These are phyloP conservation scores for Myrmecobius fasciatus DNA, from an alignment of 2,113 vertebrate species.

Conservation along the genomic window DNA sequence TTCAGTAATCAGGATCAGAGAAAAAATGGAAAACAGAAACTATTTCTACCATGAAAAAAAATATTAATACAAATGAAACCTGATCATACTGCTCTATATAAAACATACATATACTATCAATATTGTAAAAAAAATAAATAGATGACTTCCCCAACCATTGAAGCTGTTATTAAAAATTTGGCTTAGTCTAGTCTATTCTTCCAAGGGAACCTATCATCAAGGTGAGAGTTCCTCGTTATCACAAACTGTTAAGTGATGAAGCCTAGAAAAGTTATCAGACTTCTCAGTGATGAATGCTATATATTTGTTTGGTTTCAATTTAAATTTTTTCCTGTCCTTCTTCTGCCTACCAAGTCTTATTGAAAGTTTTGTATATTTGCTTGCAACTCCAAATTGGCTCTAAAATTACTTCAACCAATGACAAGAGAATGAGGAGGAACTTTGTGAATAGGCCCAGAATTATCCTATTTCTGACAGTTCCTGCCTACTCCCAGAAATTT, in stretches of 20 bases:
- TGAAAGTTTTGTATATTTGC: not conserved
- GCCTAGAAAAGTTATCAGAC: not conserved
- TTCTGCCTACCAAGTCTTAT: conserved; percentile 24
- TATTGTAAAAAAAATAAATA: not conserved
- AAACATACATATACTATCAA: not conserved
- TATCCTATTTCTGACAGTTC: conserved; percentile 7
- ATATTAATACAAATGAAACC: not conserved
- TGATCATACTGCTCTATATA: not conserved
- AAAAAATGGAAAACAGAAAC: not conserved
- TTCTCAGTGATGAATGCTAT: not conserved
- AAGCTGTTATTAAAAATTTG: not conserved
- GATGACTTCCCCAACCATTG: not conserved
- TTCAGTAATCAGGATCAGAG: conserved; percentile 14
- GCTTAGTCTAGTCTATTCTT: not conserved
- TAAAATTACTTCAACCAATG: conserved; percentile 38
- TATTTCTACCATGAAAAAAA: not conserved
- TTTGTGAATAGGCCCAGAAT: not conserved
- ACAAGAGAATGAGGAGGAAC: not conserved
- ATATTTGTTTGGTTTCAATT: conserved; percentile 23
- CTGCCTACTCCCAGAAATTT: not conserved
- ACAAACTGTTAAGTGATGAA: not conserved
- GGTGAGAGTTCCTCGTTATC: not conserved
- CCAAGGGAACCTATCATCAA: not conserved
- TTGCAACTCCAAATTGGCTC: conserved; percentile 5
- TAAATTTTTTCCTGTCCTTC: conserved; percentile 2